Base-by-base conservation (phyloP, 2,113 vertebrate species). In the Galemys pyrenaicus region DNA sequence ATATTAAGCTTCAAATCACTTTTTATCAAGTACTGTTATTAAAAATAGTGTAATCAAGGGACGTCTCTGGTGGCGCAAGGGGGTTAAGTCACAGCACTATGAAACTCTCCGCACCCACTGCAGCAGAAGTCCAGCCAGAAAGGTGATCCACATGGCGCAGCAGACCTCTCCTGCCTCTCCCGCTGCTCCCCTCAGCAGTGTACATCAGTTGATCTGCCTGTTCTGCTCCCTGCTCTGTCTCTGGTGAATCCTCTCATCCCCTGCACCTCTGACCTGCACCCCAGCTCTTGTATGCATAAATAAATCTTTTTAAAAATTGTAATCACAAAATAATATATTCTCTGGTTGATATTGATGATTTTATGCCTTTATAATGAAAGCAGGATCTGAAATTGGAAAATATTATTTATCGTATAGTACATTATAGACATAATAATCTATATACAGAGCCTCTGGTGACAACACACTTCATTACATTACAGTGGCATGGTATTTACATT, bases 291-390 rank as follows among this genome's bases (percentile, higher is more conserved):
- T n/a, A n/a, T n/a, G n/a, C n/a, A n/a, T n/a, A n/a, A n/a, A n/a
- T n/a, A n/a, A n/a, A n/a, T n/a, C n/a, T n/a, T n/a, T n/a, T 87
- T 71, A 49, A 89, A 80, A 67, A 37, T 32, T n/a, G 1, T 83
- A 70, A 87, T 82, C 35, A 56, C 32, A n/a, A 83, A 19, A 13
- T 71, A 22, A 32, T 62, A 32, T 74, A 54, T 35, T 78, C 35
- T 68, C 41, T 74, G 62, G 41, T 67, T 58, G 74, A 30, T 73
- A 24, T n/a, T 85, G 30, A 26, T 90, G 49, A 58, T 54, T 89
- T 75, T 78, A 77, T 83, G 78, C 49, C 30, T 96, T 49, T 77
- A 16, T 58, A 90, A 28, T 70, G 65, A 84, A 94, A 86, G 51
- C 10, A 75, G 39, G 37, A 87, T 2, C 44, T 15, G 60, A 79